Evolutionary conservation across 2,888 invertebrate species (phyloP).

Genomic region (Pasiphila rectangulata): DNA sequence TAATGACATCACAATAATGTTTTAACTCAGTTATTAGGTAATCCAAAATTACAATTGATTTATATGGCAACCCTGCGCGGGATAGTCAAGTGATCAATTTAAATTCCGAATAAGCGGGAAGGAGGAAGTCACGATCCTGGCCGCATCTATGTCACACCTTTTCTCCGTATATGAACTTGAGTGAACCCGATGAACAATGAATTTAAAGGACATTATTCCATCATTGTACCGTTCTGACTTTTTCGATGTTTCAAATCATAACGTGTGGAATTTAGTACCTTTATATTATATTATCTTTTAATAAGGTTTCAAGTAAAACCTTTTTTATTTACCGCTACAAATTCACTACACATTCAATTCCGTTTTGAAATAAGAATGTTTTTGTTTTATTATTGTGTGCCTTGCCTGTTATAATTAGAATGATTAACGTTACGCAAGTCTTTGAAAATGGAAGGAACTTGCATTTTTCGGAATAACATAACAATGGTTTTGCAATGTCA

Average conservation of each 20-base stretch:
- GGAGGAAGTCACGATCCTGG: constrained; percentile 75
- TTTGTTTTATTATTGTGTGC: neutral
- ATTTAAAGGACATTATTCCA: constrained; percentile 47
- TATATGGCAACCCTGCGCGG: constrained; percentile 37
- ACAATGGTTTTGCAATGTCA: constrained; percentile 35
- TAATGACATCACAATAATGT: too few species aligned
- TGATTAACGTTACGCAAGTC: neutral
- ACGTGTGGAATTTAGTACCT: neutral
- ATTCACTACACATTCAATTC: too few species aligned
- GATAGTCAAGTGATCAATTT: constrained; percentile 74
- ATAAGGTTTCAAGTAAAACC: too few species aligned
- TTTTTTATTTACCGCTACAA: too few species aligned
- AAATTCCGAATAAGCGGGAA: constrained; percentile 79
- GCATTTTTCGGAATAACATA: constrained; percentile 26
- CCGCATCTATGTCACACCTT: constrained; percentile 75
- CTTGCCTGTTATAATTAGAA: neutral
- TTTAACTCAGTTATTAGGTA: too few species aligned
- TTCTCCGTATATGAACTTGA: constrained; percentile 76
- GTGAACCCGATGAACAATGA: constrained; percentile 58
- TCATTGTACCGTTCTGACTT: constrained; percentile 40
- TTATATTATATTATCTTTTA: too few species aligned
- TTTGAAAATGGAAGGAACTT: constrained; percentile 3
- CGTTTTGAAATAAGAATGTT: neutral
- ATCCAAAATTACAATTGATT: neutral
- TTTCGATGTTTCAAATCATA: constrained; percentile 3